These are phyloP conservation scores for Myiozetetes cayanensis DNA, from an alignment of 2,113 vertebrate species.

Conservation along the genomic window DNA sequence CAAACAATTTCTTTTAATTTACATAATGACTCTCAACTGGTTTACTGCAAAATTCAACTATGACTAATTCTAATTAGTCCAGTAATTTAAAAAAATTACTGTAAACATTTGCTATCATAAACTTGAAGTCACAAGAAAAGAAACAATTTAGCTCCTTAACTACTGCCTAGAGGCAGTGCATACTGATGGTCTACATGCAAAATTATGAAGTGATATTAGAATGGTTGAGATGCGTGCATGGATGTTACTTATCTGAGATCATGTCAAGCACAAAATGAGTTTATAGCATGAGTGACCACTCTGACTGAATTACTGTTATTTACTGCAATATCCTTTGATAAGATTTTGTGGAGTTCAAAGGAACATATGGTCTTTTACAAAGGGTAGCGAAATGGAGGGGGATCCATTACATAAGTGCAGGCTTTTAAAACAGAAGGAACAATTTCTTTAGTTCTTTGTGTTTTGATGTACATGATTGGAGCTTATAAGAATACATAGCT, in stretches of 20 bases:
- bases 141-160: background rate
- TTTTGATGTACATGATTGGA: background rate
- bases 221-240: background rate
- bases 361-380: background rate
- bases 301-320: background rate
- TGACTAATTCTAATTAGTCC: background rate
- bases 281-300: background rate
- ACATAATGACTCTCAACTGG: background rate
- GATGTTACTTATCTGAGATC: background rate
- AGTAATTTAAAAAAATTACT: background rate
- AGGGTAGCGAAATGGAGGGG: background rate
- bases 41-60: background rate
- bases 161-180: background rate
- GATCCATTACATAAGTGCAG: background rate
- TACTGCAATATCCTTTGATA: background rate
- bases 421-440: background rate
- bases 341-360: background rate
- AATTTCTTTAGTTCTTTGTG: background rate
- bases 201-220: background rate
- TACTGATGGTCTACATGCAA: accelerated
- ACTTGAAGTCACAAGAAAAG: background rate
- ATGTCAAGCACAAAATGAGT: background rate
- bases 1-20: background rate
- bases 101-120: background rate
- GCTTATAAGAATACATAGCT: background rate